Evolutionary conservation across 2,888 invertebrate species (phyloP).

Genomic region (Trachelus troglodyta): DNA sequence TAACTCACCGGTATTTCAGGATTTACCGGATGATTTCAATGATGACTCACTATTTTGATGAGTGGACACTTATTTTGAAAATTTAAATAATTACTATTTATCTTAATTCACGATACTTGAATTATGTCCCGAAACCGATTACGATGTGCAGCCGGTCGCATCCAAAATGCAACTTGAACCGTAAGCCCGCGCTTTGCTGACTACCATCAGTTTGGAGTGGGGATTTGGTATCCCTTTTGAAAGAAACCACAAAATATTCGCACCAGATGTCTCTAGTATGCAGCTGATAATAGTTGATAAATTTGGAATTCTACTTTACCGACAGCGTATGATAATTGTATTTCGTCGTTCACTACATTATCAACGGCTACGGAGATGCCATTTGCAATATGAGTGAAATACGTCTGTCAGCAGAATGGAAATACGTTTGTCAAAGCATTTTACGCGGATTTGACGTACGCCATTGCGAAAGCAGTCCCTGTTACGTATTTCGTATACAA

Average conservation of each 20-base stretch:
- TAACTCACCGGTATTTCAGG: neutral
- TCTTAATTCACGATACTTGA: neutral
- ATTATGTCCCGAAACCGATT: conserved; percentile 43
- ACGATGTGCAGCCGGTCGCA: conserved; percentile 63
- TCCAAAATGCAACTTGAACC: conserved; percentile 66
- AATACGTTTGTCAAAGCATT: neutral
- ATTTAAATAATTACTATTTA: neutral
- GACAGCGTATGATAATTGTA: neutral
- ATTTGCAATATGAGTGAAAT: neutral
- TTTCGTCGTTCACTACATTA: neutral
- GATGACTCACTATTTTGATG: neutral
- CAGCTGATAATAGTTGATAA: neutral
- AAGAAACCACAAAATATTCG: neutral
- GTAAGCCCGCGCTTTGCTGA: conserved; percentile 58
- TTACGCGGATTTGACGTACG: neutral
- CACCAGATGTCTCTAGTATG: conserved; percentile 16
- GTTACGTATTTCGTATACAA: neutral
- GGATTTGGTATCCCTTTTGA: conserved; percentile 4
- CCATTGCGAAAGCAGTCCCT: neutral
- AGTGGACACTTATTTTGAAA: neutral
- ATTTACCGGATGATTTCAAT: neutral
- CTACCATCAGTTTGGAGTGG: conserved; percentile 14
- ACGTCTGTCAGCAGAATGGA: neutral
- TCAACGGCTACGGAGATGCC: neutral
- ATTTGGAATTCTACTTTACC: conserved; percentile 1